Percentiles rank a stretch among this genome's conserved stretches.
These are phyloP conservation scores for Automeris io DNA, from an alignment of 2,888 invertebrate species.

Conservation along the genomic window DNA sequence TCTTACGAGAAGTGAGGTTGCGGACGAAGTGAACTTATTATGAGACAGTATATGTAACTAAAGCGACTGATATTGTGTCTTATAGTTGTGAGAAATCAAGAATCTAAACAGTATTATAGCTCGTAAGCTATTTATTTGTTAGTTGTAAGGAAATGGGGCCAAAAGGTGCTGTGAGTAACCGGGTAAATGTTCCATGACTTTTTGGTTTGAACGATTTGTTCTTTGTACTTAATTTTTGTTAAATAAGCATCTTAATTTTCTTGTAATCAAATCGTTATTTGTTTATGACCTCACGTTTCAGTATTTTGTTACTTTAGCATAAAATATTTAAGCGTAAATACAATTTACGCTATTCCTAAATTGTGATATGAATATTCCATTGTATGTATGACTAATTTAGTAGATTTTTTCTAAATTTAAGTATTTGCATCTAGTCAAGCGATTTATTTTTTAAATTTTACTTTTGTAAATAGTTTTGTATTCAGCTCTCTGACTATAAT, in stretches of 20 bases:
- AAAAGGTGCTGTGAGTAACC: conserved; percentile 58
- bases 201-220: conserved; percentile 32
- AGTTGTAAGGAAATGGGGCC: conserved; percentile 50
- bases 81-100: conserved; percentile 21
- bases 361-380: conserved; percentile 69
- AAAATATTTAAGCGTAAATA: conserved; percentile 13
- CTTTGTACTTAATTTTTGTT: conserved; percentile 7
- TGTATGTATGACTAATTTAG: conserved; percentile 36
- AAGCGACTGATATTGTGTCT: conserved; percentile 19
- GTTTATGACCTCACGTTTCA: conserved; percentile 36
- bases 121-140: conserved; percentile 51
- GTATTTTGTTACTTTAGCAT: conserved; percentile 30
- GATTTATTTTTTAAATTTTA: conserved; percentile 12
- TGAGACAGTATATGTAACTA: conserved; percentile 17
- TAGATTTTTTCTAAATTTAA: conserved; percentile 10
- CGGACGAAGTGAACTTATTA: conserved; percentile 1
- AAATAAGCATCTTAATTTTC: conserved; percentile 9
- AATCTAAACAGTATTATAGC: conserved; percentile 63
- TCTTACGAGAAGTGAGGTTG: not conserved
- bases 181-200: conserved; percentile 43
- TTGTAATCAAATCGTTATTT: conserved; percentile 13
- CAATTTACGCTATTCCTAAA: conserved; percentile 63
- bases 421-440: conserved; percentile 24
- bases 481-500: conserved; percentile 37
- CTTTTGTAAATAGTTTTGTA: conserved; percentile 16